Conservation (phyloP, 2,797 vertebrate genomes). For the Bradypus variegatus region DNA sequence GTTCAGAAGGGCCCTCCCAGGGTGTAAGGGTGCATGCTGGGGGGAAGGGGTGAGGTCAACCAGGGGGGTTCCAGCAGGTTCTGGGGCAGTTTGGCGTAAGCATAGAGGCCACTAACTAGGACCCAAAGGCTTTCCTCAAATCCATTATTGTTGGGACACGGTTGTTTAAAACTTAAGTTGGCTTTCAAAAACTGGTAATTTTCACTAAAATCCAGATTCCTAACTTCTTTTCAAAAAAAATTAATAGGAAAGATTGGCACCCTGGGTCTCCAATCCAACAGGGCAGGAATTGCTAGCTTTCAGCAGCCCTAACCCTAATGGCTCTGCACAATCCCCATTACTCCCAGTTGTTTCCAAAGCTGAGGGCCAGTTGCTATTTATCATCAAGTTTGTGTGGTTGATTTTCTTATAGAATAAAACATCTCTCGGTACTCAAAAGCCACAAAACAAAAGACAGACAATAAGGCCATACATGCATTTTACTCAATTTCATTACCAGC, state of each 20-base stretch:
- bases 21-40: not conserved
- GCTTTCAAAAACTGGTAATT: not conserved
- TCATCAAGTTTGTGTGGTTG: accelerated
- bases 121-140: not conserved
- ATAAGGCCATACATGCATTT: not conserved
- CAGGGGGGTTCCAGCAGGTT: accelerated
- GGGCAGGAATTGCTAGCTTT: not conserved
- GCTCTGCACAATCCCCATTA: not conserved
- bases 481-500: not conserved
- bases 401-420: not conserved
- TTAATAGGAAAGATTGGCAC: not conserved
- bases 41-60: not conserved
- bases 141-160: not conserved
- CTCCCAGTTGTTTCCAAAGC: not conserved
- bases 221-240: not conserved
- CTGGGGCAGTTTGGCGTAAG: not conserved
- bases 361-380: too few species aligned
- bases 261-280: not conserved
- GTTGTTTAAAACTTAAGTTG: not conserved
- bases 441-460: not conserved
- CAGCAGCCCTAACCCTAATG: not conserved
- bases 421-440: not conserved
- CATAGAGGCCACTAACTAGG: not conserved
- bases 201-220: not conserved
- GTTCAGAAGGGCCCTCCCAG: too few species aligned